phyloP scores from a whole-genome alignment of 2,797 vertebrate species.

The Pseudochaenichthys georgianus region DNA sequence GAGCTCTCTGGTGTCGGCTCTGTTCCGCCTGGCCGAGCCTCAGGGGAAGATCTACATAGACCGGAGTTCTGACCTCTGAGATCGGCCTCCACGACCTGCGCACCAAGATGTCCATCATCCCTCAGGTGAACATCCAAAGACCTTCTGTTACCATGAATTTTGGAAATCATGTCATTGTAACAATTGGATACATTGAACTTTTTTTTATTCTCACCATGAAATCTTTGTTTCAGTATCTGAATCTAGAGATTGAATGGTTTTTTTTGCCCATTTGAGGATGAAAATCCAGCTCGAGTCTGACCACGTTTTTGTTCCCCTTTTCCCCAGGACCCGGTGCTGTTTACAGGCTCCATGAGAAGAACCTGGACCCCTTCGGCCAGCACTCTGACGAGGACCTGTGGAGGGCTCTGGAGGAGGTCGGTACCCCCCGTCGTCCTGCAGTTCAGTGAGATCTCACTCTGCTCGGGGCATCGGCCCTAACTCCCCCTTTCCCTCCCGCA shows the following conservation, averaged over 20 bases:
- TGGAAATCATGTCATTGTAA: too few relatives aligned
- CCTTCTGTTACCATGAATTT: not conserved
- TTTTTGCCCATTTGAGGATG: too few relatives aligned
- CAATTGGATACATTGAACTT: too few relatives aligned
- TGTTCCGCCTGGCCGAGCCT: slow-evolving; percentile 91
- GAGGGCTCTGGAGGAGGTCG: slow-evolving; percentile 90
- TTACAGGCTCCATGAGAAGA: slow-evolving; percentile 94
- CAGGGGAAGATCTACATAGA: slow-evolving; percentile 94
- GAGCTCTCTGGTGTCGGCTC: slow-evolving; percentile 91
- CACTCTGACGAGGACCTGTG: slow-evolving; percentile 91
- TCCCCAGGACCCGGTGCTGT: slow-evolving; percentile 94
- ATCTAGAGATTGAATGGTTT: too few relatives aligned
- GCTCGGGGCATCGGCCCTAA: not conserved
- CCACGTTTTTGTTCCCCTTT: slow-evolving; percentile 83
- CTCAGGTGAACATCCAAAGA: slow-evolving; percentile 84
- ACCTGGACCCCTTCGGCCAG: slow-evolving; percentile 93
- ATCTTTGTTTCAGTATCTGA: too few relatives aligned
- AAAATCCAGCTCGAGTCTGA: slow-evolving; percentile 39
- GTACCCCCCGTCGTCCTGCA: slow-evolving; percentile 54
- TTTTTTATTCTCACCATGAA: too few relatives aligned
- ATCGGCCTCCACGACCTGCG: slow-evolving; percentile 94
- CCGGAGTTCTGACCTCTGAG: slow-evolving; percentile 89
- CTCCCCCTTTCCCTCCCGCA: slow-evolving; percentile 55
- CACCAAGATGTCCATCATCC: slow-evolving; percentile 96
- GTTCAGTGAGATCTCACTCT: slow-evolving; percentile 76